phyloP scores from a whole-genome alignment of 2,113 vertebrate species.

The Acanthisitta chloris region DNA sequence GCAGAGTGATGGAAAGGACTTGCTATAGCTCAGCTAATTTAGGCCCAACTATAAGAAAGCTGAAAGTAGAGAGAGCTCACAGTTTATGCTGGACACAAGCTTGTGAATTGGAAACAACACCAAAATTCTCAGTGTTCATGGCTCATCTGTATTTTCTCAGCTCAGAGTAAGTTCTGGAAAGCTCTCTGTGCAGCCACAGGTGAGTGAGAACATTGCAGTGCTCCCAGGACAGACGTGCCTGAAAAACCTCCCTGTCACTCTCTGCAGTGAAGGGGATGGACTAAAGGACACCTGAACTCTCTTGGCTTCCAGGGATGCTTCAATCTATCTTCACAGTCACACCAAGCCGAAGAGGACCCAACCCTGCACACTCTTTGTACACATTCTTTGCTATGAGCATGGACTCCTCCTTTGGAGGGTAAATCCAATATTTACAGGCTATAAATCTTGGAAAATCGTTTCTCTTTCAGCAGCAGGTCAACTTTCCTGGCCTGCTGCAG shows the following conservation, averaged over 20 bases:
- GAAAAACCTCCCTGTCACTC: neutral
- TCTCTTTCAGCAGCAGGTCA: neutral
- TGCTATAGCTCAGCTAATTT: neutral
- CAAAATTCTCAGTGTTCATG: neutral
- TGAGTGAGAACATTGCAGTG: neutral
- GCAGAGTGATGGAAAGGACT: neutral
- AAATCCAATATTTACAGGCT: neutral
- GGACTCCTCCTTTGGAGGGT: neutral
- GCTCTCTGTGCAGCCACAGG: neutral
- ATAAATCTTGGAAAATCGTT: neutral
- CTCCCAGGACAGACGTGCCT: neutral
- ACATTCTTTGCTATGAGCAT: neutral
- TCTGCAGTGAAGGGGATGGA: neutral
- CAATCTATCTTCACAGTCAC: neutral
- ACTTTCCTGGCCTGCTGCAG: neutral
- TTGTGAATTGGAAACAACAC: neutral
- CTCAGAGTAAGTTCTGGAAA: neutral
- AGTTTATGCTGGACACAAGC: neutral
- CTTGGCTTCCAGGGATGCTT: neutral
- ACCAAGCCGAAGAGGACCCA: neutral
- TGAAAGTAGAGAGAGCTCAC: neutral
- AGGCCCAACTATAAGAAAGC: neutral
- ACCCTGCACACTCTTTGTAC: neutral
- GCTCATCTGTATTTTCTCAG: neutral
- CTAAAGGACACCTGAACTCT: neutral